Percentiles rank a stretch among this genome's conserved stretches.
Evolutionary conservation across 2,888 invertebrate species (phyloP).

Genomic region (Pyrrhia umbra): DNA sequence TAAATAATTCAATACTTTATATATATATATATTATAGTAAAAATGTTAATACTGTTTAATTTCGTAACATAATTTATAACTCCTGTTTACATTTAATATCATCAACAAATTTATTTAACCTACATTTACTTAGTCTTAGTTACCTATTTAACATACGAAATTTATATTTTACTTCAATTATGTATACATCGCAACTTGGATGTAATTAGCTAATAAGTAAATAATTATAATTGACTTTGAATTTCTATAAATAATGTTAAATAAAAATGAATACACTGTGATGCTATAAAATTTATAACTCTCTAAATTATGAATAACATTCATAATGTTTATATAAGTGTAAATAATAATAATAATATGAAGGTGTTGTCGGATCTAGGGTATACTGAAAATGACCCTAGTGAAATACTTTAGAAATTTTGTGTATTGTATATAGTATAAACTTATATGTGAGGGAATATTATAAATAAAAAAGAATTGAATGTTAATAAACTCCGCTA

Average conservation of each 20-base stretch:
- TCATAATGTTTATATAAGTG: slow-evolving; percentile 60
- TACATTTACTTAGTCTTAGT: too few species aligned
- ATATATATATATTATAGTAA: too few species aligned
- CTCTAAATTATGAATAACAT: slow-evolving; percentile 64
- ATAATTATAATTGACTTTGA: slow-evolving; percentile 48
- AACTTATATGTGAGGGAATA: slow-evolving; percentile 56
- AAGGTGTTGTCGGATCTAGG: slow-evolving; percentile 60
- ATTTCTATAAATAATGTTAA: slow-evolving; percentile 58
- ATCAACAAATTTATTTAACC: not conserved
- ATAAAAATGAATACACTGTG: slow-evolving; percentile 86
- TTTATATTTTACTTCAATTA: slow-evolving; percentile 21
- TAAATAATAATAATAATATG: slow-evolving; percentile 59
- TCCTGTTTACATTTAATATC: too few species aligned
- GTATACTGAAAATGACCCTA: slow-evolving; percentile 61
- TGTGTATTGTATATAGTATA: slow-evolving; percentile 66
- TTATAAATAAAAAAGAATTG: slow-evolving; percentile 47
- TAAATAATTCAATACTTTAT: too few species aligned
- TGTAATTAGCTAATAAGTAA: slow-evolving; percentile 47
- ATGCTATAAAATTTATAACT: slow-evolving; percentile 82
- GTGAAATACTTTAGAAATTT: slow-evolving; percentile 66
- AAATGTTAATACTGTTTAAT: too few species aligned
- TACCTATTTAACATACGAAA: too few species aligned
- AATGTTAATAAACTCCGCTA: slow-evolving; percentile 53
- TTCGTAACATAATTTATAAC: too few species aligned
- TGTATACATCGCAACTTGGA: slow-evolving; percentile 42